phyloP scores from a whole-genome alignment of 2,113 vertebrate species.

The Pedionomus torquatus region DNA sequence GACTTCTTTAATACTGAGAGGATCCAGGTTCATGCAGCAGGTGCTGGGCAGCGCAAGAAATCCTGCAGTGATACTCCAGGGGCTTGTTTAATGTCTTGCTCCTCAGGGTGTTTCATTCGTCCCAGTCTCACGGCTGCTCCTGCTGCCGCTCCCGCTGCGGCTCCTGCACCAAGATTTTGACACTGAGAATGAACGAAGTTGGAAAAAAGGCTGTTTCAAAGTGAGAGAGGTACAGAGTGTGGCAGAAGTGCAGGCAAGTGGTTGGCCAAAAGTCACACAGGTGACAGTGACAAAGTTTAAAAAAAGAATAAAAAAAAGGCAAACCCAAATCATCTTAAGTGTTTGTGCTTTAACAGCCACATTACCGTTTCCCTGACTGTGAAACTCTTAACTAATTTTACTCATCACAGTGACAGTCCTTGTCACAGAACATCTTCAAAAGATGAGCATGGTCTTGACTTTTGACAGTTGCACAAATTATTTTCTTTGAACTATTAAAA shows the following conservation, averaged over 20 bases:
- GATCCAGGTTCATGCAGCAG: neutral
- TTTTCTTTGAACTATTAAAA: neutral
- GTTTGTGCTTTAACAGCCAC: neutral
- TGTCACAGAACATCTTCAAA: neutral
- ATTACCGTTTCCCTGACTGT: neutral
- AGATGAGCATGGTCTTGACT: neutral
- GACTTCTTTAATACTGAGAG: neutral
- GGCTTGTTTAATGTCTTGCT: neutral
- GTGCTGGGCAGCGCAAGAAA: neutral
- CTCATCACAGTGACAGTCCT: neutral
- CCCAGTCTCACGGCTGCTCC: neutral
- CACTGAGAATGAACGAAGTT: neutral
- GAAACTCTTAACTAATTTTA: neutral
- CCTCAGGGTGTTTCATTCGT: neutral
- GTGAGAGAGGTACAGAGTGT: neutral
- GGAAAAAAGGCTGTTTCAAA: neutral
- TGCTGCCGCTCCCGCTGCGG: neutral
- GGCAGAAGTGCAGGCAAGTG: neutral
- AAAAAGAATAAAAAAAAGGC: neutral
- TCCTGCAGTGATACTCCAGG: neutral
- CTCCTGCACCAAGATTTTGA: neutral
- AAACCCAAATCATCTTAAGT: neutral
- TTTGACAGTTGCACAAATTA: neutral
- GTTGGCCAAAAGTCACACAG: neutral
- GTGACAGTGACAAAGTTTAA: neutral